Percentiles rank a stretch among this genome's conserved stretches.
Conservation (phyloP, 2,888 invertebrate genomes). For the Polydrusus pterygomalis region DNA sequence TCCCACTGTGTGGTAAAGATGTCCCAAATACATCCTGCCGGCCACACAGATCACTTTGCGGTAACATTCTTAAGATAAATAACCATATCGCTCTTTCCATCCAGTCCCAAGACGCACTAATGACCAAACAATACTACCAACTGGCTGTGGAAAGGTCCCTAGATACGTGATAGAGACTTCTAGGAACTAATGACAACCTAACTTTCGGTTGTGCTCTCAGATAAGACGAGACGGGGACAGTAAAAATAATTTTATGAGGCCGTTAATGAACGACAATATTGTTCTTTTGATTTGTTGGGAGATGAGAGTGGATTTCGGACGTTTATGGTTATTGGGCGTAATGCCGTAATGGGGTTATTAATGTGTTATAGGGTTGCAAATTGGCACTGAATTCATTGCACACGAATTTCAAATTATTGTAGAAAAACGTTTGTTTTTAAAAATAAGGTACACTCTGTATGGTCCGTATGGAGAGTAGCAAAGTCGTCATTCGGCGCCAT, state of each 20-base stretch:
- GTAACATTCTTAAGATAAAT: conserved; percentile 71
- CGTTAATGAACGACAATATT: conserved; percentile 52
- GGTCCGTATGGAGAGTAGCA: no score
- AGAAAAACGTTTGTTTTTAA: no score
- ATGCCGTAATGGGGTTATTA: conserved; percentile 21
- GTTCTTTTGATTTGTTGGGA: conserved; percentile 43
- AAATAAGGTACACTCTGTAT: no score
- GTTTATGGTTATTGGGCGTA: conserved; percentile 8
- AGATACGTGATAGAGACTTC: conserved; percentile 56
- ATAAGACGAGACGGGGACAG: conserved; percentile 46
- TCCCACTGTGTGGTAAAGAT: conserved; percentile 34
- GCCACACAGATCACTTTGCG: conserved; percentile 68
- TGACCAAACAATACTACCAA: conserved; percentile 70
- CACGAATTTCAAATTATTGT: no score
- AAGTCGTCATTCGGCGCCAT: no score
- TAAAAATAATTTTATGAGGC: conserved; percentile 55
- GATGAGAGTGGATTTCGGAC: conserved; percentile 10
- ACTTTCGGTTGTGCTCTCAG: conserved; percentile 27
- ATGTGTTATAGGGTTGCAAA: neutral
- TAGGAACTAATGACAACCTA: conserved; percentile 42
- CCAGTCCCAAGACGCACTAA: conserved; percentile 69
- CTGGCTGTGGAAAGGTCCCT: conserved; percentile 59
- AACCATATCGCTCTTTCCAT: conserved; percentile 70
- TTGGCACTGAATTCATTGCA: no score
- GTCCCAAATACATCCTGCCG: conserved; percentile 62